A percentile compares a stretch with the other conserved stretches of the same genome.
These are phyloP conservation scores for Drosophila anceps DNA, from an alignment of 2,888 invertebrate genomes.

Conservation along the genomic window DNA sequence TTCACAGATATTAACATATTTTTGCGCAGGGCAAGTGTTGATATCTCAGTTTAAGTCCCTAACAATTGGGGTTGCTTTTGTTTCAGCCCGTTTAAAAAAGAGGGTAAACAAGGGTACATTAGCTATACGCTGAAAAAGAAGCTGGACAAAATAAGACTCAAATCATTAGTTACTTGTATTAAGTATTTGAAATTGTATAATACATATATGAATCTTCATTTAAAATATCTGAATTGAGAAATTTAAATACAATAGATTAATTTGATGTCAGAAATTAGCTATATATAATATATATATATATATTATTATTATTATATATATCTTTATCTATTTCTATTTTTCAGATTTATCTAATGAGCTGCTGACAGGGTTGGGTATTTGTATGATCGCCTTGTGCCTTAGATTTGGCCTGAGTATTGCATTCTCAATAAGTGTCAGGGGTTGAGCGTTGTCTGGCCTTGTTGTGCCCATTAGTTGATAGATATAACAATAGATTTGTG, in stretches of 20 bases:
- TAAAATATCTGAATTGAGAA: too few relatives aligned
- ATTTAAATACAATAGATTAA: too few relatives aligned
- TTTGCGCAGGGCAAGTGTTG: constrained; percentile 61
- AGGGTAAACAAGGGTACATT: constrained; percentile 13
- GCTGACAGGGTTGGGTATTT: constrained; percentile 8
- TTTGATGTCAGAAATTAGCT: too few relatives aligned
- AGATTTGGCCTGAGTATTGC: neutral
- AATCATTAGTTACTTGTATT: neutral
- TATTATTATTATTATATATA: neutral
- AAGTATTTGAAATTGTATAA: too few relatives aligned
- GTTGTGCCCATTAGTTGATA: constrained; percentile 35
- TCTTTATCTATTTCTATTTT: neutral
- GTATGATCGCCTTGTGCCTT: constrained; percentile 2
- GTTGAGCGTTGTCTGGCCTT: constrained; percentile 43
- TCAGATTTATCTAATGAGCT: neutral
- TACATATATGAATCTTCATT: too few relatives aligned
- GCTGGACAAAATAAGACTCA: neutral
- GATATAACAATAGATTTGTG: constrained; percentile 34
- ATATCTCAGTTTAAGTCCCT: constrained; percentile 44
- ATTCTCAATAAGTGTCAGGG: constrained; percentile 43
- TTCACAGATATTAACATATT: constrained; percentile 76
- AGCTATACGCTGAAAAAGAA: neutral
- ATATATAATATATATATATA: neutral
- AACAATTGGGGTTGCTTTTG: constrained; percentile 61
- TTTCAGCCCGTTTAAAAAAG: constrained; percentile 9